Evolutionary conservation across 2,797 vertebrate genomes (phyloP), one percentile per base, ranked within the genome.

Genomic region (Xiphophorus birchmanni): DNA sequence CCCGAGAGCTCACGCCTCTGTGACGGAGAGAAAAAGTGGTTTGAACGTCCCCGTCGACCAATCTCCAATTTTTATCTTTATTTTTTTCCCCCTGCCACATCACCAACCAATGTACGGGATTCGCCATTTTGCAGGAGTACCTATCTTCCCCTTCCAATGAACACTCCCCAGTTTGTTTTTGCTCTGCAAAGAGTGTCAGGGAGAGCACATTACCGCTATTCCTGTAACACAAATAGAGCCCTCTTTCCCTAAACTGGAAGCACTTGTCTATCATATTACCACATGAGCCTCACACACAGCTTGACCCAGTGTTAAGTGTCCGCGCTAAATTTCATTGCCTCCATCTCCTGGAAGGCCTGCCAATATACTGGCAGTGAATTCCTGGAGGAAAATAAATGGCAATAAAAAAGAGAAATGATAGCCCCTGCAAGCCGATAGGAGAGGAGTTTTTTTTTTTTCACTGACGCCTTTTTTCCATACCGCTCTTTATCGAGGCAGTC

Each of bases 301-400:
- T 95, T 98, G 97, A 98, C 97, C 97, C 92, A 89, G 96, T 97
- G 97, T 98, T 98, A 98, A 98, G 97, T 98, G 97, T 98, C 97
- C 96, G 96, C 94, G 95, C 97, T 97, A 96, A 97, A 98, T 98
- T 99, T 98, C 97, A 98, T 98, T 97, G 97, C 97, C 96, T 97
- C 96, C 96, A 96, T 97, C 97, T 97, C 97, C 97, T 97, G 97
- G 96, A 98, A 98, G 96, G 96, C 95, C 96, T 98, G 97, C 97
- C 97, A 98, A 97, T 98, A 97, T 97, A 97, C 97, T 97, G 97
- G 97, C 97, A 97, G 97, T 94, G 96, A 97, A 98, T 96, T 98
- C 98, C 98, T 98, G 92, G 96, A 97, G 97, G 98, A 97, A 97
- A 99, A 98, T 98, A 97, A 98, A 98, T 97, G 97, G 97, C 96